Evolutionary conservation across 2,797 vertebrate species (phyloP), one percentile per base, ranked within the genome.

Genomic region (Pterois miles): DNA sequence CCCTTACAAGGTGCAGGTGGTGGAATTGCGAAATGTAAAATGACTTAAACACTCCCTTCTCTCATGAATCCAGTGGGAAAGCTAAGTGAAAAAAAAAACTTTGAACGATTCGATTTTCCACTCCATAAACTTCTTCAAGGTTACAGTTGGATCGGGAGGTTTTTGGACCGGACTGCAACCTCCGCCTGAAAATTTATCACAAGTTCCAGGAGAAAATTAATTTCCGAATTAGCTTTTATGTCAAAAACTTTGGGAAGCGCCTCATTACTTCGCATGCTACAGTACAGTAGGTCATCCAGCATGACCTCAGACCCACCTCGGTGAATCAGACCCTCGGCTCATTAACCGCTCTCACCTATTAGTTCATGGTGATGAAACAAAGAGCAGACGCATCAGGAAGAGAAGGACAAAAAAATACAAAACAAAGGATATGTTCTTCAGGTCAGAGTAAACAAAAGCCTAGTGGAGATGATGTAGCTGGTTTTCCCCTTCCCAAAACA

Each of bases 401-500:
- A 59, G 9, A 18, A 33, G 43, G 50, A 43, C 25, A n/a, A 58
- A 38, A 73, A 58, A 50, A 63, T 64, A 36, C 16, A 65, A 84
- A 84, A 89, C 84, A 92, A 88, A 87, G 79, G 81, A 80, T 56
- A 65, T 74, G 83, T 82, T 91, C 84, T 86, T 83, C 80, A 65
- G 71, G 53, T 57, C 3, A 40, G 57, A 59, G 67, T 69, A 76
- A 91, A 91, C 88, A 92, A 91, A 91, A 81, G 86, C 63, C 60
- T 46, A 7, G 75, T 6, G 63, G 73, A 43, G 79, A 93, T 91
- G 92, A 93, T 86, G 89, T 94, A 80, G 91, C 81, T 85, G 94
- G 94, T 93, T 94, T 94, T 95, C 91, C 93, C 93, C 93, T 91
- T 72, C 67, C 76, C 62, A 80, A 82, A 81, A 94, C 91, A 92